phyloP scores from a whole-genome alignment of 2,888 invertebrate genomes.

The Pseudolycoriella hygida region DNA sequence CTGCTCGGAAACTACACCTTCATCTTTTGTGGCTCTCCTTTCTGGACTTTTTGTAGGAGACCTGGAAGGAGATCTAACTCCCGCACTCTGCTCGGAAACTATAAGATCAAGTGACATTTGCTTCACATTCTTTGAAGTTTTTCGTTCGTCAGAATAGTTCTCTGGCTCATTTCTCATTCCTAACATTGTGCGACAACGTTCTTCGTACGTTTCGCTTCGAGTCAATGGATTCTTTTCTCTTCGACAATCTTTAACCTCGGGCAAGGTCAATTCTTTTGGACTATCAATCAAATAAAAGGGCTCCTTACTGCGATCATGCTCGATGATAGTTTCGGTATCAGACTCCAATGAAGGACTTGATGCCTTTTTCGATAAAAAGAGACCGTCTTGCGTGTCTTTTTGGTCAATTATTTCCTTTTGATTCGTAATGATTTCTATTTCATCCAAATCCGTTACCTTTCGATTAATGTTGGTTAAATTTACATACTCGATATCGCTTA shows the following conservation, averaged over 20 bases:
- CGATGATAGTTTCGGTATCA: neutral
- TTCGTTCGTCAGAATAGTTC: no score
- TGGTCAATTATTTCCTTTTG: neutral
- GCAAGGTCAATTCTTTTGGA: constrained; percentile 5
- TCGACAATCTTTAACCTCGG: neutral
- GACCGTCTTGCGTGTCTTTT: neutral
- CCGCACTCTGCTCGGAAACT: neutral
- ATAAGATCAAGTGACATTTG: neutral
- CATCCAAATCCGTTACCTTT: constrained; percentile 13
- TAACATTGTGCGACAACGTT: constrained; percentile 49
- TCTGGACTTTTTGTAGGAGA: constrained; percentile 21
- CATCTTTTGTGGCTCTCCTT: no score
- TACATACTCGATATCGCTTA: constrained; percentile 34
- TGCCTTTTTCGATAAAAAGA: neutral
- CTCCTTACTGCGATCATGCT: constrained; percentile 3
- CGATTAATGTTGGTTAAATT: constrained; percentile 25
- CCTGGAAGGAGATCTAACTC: constrained; percentile 12
- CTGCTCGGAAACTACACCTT: constrained; percentile 1
- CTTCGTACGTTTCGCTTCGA: constrained; percentile 54
- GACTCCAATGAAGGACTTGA: neutral
- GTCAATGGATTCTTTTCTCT: constrained; percentile 36
- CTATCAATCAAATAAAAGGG: constrained; percentile 8
- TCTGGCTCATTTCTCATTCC: constrained; percentile 31
- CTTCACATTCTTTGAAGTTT: no score
- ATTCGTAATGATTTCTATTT: neutral